A percentile compares a stretch with the other conserved stretches of the same genome.
phyloP scores from a whole-genome alignment of 2,797 vertebrate species.

The Lemur catta region DNA sequence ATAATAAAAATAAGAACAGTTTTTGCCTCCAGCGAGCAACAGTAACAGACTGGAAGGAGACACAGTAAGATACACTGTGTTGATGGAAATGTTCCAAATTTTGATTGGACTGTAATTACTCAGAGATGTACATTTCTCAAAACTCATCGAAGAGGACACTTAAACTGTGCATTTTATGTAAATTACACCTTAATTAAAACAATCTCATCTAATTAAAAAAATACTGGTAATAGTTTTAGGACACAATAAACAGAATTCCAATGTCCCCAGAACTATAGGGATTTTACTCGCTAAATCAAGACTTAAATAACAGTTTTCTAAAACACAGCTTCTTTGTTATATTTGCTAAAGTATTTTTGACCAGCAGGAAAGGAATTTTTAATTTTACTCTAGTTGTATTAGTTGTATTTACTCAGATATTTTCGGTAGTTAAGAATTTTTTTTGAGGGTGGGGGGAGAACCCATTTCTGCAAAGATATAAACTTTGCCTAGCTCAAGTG shows the following conservation, averaged over 20 bases:
- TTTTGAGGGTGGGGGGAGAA: background rate
- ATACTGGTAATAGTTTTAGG: background rate
- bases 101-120: background rate
- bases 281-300: background rate
- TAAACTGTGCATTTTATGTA: background rate
- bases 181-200: background rate
- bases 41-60: background rate
- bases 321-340: background rate
- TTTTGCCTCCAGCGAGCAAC: background rate
- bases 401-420: background rate
- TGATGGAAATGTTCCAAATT: background rate
- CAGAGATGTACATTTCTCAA: background rate
- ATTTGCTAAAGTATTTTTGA: background rate
- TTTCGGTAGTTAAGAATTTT: background rate
- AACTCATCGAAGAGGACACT: background rate
- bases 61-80: background rate
- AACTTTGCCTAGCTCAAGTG: background rate
- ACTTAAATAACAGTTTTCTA: constrained; percentile 9
- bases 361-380: background rate
- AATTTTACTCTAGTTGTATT: background rate
- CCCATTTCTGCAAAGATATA: background rate
- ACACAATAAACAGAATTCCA: background rate
- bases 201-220: background rate
- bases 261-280: background rate
- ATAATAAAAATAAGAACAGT: background rate